Base-by-base conservation (phyloP, 2,888 invertebrate genomes). In the Callosobruchus maculatus region DNA sequence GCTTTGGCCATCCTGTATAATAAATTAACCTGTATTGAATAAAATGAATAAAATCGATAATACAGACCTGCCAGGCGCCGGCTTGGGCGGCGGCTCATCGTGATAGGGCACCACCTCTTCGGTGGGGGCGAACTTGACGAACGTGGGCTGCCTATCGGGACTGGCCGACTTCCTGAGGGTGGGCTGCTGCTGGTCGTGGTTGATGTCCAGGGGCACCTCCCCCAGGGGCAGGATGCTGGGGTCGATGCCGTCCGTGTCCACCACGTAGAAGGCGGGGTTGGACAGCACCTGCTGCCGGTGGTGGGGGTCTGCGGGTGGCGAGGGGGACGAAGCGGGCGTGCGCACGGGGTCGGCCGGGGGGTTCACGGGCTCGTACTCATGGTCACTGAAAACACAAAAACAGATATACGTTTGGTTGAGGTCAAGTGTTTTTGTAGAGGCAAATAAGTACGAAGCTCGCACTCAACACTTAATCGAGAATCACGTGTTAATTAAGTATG, bases 331-430 rank as follows among this genome's bases (percentile, higher is more conserved):
- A 13, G 13, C 13, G 26, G 21, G n/a, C 26, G 70, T 70, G 22
- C n/a, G 26, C 13, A 74, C 87, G 77, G 88, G 87, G 73, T 89
- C 88, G 77, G 88, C 88, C 78, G 93, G 93, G 82, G 93, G 92
- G 85, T 93, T 94, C 86, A 96, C 93, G 81, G 95, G 94, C 90
- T 96, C 96, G 89, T 96, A 96, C 88, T 96, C 95, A 92, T 96
- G 96, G 90, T 96, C 96, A 91, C 96, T 96, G 90, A 82, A 92
- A 91, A 72, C 73, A 77, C 74, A 75, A 74, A 74, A 66, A 22
- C 67, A 66, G 67, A 73, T n/a, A n/a, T n/a, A n/a, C n/a, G n/a
- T n/a, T n/a, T n/a, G n/a, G n/a, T n/a, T n/a, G n/a, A n/a, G n/a
- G n/a, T n/a, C n/a, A n/a, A n/a, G n/a, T n/a, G n/a, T n/a, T n/a